Conservation (phyloP, 2,888 invertebrate genomes). For the Cosmopolites sordidus region DNA sequence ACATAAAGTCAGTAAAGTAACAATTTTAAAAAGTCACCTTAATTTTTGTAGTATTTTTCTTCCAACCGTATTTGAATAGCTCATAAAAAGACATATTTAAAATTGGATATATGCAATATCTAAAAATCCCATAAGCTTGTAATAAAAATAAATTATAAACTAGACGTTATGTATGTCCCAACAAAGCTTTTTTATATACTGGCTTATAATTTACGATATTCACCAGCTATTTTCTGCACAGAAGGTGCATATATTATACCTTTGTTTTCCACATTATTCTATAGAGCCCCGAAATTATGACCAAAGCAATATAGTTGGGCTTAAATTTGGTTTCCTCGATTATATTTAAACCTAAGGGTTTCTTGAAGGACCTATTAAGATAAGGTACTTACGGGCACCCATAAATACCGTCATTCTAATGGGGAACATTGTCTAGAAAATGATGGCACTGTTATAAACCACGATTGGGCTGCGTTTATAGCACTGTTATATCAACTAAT, state of each 20-base stretch:
- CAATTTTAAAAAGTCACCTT: too few relatives aligned
- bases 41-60: too few relatives aligned
- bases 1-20: too few relatives aligned
- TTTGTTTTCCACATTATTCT: not conserved
- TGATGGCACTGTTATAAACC: constrained; percentile 6
- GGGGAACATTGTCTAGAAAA: constrained; percentile 2
- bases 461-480: constrained; percentile 9
- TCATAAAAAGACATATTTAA: too few relatives aligned
- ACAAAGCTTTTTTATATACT: too few relatives aligned
- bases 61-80: too few relatives aligned
- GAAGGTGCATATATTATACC: not conserved
- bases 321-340: not conserved
- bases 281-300: not conserved
- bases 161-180: too few relatives aligned
- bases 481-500: not conserved
- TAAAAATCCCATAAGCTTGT: too few relatives aligned
- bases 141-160: too few relatives aligned
- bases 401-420: constrained; percentile 7
- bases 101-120: too few relatives aligned
- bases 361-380: constrained; percentile 4
- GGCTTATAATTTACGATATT: not conserved
- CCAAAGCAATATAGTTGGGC: not conserved
- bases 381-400: constrained; percentile 1
- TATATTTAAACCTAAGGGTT: constrained; percentile 7
- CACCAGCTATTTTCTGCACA: not conserved